Conservation (phyloP, 2,113 vertebrate species). For the Gymnorhina tibicen region DNA sequence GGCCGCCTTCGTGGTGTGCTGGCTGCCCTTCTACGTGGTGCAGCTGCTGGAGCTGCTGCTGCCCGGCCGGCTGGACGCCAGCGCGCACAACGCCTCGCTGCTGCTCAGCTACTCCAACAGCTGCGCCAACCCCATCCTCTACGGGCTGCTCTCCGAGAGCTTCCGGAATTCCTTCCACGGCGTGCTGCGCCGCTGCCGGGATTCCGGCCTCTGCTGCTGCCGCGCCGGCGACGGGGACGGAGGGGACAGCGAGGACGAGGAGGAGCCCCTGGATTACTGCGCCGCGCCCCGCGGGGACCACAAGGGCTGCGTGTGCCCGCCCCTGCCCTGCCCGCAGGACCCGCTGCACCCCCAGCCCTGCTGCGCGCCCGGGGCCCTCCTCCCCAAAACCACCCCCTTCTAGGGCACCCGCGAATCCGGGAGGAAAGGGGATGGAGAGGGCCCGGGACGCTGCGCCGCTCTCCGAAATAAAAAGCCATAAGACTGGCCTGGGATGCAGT, state of each 20-base stretch:
- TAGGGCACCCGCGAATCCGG: background rate
- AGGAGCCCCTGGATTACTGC: slow-evolving; percentile 71
- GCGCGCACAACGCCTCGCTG: slow-evolving; percentile 85
- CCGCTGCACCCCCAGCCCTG: slow-evolving; percentile 48
- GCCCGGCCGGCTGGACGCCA: slow-evolving; percentile 77
- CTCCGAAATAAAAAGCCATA: slow-evolving; percentile 48
- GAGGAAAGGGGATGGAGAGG: background rate
- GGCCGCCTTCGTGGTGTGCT: slow-evolving; percentile 88
- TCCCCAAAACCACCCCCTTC: slow-evolving; percentile 66
- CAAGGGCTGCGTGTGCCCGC: slow-evolving; percentile 60
- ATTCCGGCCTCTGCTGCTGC: slow-evolving; percentile 46
- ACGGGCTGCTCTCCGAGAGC: slow-evolving; percentile 87
- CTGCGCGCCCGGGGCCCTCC: slow-evolving; percentile 39
- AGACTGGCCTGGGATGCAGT: background rate
- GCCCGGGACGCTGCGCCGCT: background rate
- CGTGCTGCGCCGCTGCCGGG: slow-evolving; percentile 78
- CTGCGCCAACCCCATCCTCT: slow-evolving; percentile 89
- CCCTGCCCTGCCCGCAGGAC: slow-evolving; percentile 59
- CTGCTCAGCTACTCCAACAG: slow-evolving; percentile 90
- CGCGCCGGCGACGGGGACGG: fast-evolving
- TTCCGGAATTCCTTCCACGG: slow-evolving; percentile 87
- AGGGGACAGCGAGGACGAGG: slow-evolving; percentile 20
- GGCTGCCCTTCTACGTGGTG: slow-evolving; percentile 90
- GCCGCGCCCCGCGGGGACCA: slow-evolving; percentile 42
- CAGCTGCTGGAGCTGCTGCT: slow-evolving; percentile 84